These are phyloP conservation scores for Crotalus tigris DNA, from an alignment of 2,113 vertebrate species.

Conservation along the genomic window DNA sequence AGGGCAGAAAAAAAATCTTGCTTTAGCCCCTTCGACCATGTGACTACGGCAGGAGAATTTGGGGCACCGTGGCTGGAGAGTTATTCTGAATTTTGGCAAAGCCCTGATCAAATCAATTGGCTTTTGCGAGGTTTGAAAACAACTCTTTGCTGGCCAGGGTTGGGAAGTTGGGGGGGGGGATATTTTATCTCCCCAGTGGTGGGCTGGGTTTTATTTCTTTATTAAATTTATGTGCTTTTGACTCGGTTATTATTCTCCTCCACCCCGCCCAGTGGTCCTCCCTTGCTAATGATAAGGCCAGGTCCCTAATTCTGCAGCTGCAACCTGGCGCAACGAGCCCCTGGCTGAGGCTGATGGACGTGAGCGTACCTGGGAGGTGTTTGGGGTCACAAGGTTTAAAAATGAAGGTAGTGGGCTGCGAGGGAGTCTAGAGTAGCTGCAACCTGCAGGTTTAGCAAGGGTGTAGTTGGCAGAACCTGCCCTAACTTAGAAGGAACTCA, in stretches of 20 bases:
- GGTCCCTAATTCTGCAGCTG: not conserved
- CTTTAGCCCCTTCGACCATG: not conserved
- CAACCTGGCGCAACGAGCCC: fast-evolving
- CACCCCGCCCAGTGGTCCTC: not conserved
- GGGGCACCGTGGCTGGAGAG: too few species aligned
- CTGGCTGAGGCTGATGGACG: not conserved
- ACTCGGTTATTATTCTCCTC: not conserved
- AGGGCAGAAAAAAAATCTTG: not conserved
- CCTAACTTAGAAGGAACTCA: not conserved
- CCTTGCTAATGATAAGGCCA: not conserved
- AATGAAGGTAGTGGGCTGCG: not conserved
- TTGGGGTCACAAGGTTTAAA: not conserved
- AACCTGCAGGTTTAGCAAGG: not conserved
- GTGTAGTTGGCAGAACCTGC: not conserved
- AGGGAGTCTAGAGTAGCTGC: not conserved
- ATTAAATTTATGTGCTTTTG: not conserved
- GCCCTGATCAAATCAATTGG: not conserved
- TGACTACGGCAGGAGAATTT: not conserved
- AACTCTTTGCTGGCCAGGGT: not conserved
- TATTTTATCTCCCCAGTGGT: not conserved
- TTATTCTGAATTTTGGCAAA: not conserved
- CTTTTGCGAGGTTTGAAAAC: not conserved
- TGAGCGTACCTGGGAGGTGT: not conserved
- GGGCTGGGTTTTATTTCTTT: not conserved
- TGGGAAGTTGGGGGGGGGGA: not conserved